Base-by-base conservation (phyloP, 37 sponge, comb jelly and placozoan species). In the Dysidea cf. avara region DNA sequence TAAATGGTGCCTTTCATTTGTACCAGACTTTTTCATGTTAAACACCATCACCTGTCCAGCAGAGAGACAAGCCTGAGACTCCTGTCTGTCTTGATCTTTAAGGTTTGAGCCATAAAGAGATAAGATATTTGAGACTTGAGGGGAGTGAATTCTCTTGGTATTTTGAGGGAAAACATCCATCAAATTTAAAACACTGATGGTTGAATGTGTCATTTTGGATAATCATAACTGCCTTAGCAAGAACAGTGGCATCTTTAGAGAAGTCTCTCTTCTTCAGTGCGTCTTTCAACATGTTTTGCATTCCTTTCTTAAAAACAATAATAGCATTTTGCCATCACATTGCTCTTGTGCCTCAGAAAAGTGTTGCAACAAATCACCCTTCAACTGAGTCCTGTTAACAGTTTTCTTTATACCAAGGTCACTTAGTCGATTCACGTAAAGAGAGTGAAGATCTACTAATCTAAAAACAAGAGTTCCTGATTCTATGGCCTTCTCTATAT, bases 41-140 rank as follows among this genome's bases (percentile, higher is more conserved):
- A 52, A 48, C 24, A 69, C 24, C 24, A 69, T 69, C 17, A 22
- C 26, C 53, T 69, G 69, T 51, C 69, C 32, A 46, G 51, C 32
- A 69, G 69, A n/a, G 53, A 69, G 53, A 48, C 69, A 33, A 69
- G 53, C 69, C 69, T 69, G 69, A 31, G 53, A 69, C 31, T 69
- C 69, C 29, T 7, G 69, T 25, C 35, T 69, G 69, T 69, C 69
- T 69, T 69, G 69, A 69, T 46, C 30, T 49, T 43, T 25, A 51
- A 69, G 29, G 53, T 69, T 69, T 51, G 53, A 51, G 28, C 69
- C 53, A 48, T 69, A 69, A 29, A 17, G 69, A 69, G 50, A 48
- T 33, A 25, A 69, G 52, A 48, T 26, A 69, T 16, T 69, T 69
- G 53, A 69, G 69, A 36, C 69, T 69, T 47, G 69, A 43, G 11